Evolutionary conservation across 2,888 invertebrate species (phyloP).

Genomic region (Melolontha melolontha): DNA sequence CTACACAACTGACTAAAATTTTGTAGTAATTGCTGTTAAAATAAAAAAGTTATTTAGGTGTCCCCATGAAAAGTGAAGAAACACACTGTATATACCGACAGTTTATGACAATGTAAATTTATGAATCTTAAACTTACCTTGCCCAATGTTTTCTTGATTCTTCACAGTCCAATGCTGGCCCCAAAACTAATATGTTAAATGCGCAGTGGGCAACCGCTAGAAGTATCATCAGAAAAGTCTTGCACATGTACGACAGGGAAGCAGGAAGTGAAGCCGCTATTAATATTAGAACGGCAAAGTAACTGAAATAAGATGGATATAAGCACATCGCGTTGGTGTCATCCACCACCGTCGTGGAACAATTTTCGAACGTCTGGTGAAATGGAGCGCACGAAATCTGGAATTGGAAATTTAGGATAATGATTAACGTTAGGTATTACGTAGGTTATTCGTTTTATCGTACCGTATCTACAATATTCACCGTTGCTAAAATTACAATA

Average conservation of each 20-base stretch:
- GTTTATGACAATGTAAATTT: no score
- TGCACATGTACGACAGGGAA: constrained; percentile 77
- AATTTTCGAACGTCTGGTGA: constrained; percentile 54
- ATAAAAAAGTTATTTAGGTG: no score
- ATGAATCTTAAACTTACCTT: constrained; percentile 43
- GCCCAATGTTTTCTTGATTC: constrained; percentile 65
- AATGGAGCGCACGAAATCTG: constrained; percentile 58
- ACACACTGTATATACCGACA: no score
- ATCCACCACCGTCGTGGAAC: constrained; percentile 55
- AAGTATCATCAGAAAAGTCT: constrained; percentile 73
- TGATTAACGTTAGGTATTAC: constrained; percentile 5
- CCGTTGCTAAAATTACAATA: constrained; percentile 69
- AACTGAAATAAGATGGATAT: constrained; percentile 81
- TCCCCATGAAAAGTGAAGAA: no score
- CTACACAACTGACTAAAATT: no score
- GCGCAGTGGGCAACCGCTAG: constrained; percentile 72
- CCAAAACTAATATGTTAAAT: constrained; percentile 71
- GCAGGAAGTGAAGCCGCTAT: constrained; percentile 78
- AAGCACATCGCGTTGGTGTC: constrained; percentile 68
- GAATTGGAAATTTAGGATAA: constrained; percentile 38
- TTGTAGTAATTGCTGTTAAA: no score
- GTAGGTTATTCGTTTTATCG: constrained; percentile 52
- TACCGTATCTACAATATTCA: constrained; percentile 74
- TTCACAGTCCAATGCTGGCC: constrained; percentile 70
- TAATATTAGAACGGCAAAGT: constrained; percentile 77